phyloP scores from a whole-genome alignment of 2,113 vertebrate genomes.

The Steatornis caripensis region DNA sequence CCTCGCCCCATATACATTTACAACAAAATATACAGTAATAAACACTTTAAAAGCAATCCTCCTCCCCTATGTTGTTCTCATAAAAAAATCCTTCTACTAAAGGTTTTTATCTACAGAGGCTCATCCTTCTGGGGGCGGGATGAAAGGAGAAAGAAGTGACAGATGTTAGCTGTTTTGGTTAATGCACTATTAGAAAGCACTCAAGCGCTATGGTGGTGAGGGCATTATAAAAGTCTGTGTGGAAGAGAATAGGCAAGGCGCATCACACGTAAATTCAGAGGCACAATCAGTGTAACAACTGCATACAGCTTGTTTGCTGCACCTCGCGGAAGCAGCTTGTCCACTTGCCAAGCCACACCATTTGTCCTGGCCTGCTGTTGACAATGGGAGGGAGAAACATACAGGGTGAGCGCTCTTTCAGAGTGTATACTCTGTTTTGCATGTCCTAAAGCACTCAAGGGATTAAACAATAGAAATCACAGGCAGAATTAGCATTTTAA shows the following conservation, averaged over 20 bases:
- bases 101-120: neutral
- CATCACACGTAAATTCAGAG: neutral
- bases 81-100: neutral
- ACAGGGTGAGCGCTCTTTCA: neutral
- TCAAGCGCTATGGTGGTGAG: neutral
- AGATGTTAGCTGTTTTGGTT: neutral
- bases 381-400: neutral
- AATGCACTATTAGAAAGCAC: neutral
- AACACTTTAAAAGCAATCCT: neutral
- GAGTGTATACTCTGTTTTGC: conserved; percentile 31
- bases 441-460: conserved; percentile 45
- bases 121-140: neutral
- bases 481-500: conserved; percentile 68
- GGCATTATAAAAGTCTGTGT: neutral
- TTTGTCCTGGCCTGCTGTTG: neutral
- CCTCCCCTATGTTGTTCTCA: neutral
- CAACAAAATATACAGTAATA: neutral
- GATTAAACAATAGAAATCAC: conserved; percentile 61
- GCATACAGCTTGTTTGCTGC: neutral
- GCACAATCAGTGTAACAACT: neutral
- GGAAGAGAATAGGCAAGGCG: neutral
- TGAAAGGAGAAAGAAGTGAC: neutral
- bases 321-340: neutral
- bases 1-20: neutral
- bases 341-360: neutral